Percentiles rank a stretch among this genome's conserved stretches.
phyloP scores from a whole-genome alignment of 2,797 vertebrate genomes.

The Otus scops region DNA sequence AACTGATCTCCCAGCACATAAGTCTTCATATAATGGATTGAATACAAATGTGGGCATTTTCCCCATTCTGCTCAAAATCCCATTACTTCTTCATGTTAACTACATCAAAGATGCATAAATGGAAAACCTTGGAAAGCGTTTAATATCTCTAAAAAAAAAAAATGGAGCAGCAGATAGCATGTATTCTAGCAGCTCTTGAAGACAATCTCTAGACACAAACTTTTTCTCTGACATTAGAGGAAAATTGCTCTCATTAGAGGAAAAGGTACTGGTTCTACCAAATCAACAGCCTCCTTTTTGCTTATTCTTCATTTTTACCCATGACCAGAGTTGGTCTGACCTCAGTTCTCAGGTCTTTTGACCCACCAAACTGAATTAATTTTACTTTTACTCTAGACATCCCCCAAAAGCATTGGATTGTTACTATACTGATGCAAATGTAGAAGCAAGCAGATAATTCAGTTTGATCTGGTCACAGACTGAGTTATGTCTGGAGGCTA shows the following conservation, averaged over 20 bases:
- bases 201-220: background rate
- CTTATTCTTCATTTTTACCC: background rate
- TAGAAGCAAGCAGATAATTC: conserved; percentile 8
- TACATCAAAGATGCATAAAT: background rate
- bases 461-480: conserved; percentile 10
- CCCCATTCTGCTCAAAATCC: background rate
- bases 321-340: background rate
- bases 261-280: background rate
- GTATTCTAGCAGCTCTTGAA: background rate
- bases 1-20: background rate
- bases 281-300: background rate
- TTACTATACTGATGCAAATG: background rate
- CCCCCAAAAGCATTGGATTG: background rate
- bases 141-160: background rate
- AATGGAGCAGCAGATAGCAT: background rate
- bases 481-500: background rate
- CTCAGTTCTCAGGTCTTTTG: background rate
- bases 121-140: background rate
- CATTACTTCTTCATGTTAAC: background rate
- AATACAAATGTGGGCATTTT: background rate
- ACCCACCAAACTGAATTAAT: background rate
- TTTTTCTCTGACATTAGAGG: background rate
- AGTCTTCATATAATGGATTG: background rate
- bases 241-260: background rate
- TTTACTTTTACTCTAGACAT: background rate